These are phyloP conservation scores for Melikaiella ostensackeni DNA, from an alignment of 2,888 invertebrate genomes.

Conservation along the genomic window DNA sequence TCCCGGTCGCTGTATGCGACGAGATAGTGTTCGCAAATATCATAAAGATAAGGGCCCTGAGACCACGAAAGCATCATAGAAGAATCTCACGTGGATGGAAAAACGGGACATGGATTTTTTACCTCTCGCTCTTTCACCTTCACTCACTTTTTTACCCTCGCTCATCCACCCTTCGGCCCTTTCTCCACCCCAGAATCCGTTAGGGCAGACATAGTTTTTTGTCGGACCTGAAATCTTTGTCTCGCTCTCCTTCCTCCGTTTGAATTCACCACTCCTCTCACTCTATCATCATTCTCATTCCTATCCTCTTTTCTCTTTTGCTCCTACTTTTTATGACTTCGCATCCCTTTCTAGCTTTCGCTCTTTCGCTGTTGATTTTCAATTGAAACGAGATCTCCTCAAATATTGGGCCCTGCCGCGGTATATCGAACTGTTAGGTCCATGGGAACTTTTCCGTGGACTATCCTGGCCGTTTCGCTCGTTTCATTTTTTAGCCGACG, in stretches of 20 bases:
- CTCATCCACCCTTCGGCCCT: slow-evolving; percentile 49
- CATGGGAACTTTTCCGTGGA: slow-evolving; percentile 67
- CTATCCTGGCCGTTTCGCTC: slow-evolving; percentile 48
- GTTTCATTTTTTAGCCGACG: slow-evolving; percentile 54
- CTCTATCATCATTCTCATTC: slow-evolving; percentile 41
- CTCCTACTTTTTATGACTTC: slow-evolving; percentile 49
- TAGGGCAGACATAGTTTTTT: slow-evolving; percentile 67
- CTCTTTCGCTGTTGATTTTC: slow-evolving; percentile 71
- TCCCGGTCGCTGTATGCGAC: slow-evolving; percentile 65
- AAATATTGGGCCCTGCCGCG: slow-evolving; percentile 67
- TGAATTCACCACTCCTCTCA: slow-evolving; percentile 39
- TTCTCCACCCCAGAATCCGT: slow-evolving; percentile 71
- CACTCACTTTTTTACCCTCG: slow-evolving; percentile 58
- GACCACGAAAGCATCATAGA: slow-evolving; percentile 44
- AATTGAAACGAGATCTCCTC: slow-evolving; percentile 76
- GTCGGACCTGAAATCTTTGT: slow-evolving; percentile 60
- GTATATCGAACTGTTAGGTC: slow-evolving; percentile 69
- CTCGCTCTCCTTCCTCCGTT: slow-evolving; percentile 52
- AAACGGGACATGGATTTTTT: slow-evolving; percentile 57
- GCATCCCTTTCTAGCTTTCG: slow-evolving; percentile 48
- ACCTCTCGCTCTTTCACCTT: slow-evolving; percentile 43
- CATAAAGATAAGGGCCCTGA: slow-evolving; percentile 73
- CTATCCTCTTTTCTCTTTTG: slow-evolving; percentile 52
- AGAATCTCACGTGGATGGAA: slow-evolving; percentile 41
- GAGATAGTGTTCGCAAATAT: slow-evolving; percentile 76